phyloP scores from a whole-genome alignment of 2,888 invertebrate species.

The Willowsia nigromaculata region DNA sequence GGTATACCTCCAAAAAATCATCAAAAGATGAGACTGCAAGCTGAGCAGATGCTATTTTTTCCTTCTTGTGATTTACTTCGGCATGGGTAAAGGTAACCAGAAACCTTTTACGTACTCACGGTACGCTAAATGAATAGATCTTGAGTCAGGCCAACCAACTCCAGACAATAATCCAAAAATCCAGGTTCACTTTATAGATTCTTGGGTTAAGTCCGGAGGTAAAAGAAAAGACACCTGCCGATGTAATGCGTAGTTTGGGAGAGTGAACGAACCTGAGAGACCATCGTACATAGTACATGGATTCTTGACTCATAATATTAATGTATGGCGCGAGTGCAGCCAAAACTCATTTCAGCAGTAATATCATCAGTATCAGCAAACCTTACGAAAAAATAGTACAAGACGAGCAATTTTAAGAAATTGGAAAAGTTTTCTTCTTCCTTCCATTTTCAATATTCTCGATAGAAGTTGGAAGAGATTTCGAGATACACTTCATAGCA shows the following conservation, averaged over 20 bases:
- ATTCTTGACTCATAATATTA: background rate
- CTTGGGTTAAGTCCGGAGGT: constrained; percentile 46
- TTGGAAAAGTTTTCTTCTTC: constrained; percentile 63
- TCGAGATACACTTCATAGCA: background rate
- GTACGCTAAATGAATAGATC: background rate
- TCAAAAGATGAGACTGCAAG: background rate
- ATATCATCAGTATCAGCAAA: background rate
- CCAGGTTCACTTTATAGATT: background rate
- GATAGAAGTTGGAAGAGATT: background rate
- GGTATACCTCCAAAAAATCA: background rate
- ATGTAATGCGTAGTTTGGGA: background rate
- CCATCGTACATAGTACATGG: background rate
- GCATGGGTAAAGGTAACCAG: too few relatives aligned
- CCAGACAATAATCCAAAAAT: background rate
- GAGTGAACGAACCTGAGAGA: background rate
- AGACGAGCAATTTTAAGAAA: constrained; percentile 62
- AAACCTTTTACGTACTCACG: background rate
- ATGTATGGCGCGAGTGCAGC: background rate
- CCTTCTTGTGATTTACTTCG: constrained; percentile 16
- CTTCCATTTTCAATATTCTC: constrained; percentile 23
- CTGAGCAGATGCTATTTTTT: constrained; percentile 42
- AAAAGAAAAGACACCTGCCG: constrained; percentile 59
- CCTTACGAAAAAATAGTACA: constrained; percentile 29
- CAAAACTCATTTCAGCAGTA: background rate
- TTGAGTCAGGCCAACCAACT: background rate